Percentiles rank a stretch among this genome's conserved stretches.
phyloP scores from a whole-genome alignment of 2,888 invertebrate species.

The Drosophila percnosoma region DNA sequence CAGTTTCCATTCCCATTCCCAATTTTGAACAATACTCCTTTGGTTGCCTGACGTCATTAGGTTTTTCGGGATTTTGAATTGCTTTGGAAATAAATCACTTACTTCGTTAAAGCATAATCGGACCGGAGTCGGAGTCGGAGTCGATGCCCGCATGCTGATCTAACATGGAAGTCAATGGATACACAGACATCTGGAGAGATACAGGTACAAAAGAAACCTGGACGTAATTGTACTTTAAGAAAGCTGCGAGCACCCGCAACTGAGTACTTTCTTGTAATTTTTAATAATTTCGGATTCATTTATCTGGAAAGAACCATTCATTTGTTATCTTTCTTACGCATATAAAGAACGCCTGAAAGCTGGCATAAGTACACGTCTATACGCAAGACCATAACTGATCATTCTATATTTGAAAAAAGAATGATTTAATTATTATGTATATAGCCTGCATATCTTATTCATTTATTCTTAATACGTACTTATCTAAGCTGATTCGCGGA shows the following conservation, averaged over 20 bases:
- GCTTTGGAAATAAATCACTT: conserved; percentile 67
- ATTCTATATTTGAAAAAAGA: background rate
- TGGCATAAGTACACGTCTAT: background rate
- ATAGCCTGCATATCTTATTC: background rate
- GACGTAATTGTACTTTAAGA: background rate
- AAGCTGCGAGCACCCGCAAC: conserved; percentile 6
- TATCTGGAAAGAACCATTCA: background rate
- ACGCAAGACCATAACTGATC: background rate
- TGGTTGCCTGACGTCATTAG: conserved; percentile 50
- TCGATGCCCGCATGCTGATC: conserved; percentile 51
- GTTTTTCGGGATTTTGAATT: conserved; percentile 45
- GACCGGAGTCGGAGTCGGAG: conserved; percentile 9
- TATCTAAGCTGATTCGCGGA: background rate
- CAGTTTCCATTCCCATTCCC: background rate
- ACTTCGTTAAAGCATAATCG: conserved; percentile 66
- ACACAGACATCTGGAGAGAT: conserved; percentile 6
- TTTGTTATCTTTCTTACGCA: background rate
- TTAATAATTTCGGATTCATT: background rate
- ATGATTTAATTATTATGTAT: background rate
- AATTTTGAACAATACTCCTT: conserved; percentile 6
- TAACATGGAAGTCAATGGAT: conserved; percentile 15
- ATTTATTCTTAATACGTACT: background rate
- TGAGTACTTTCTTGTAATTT: background rate
- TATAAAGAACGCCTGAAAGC: background rate
- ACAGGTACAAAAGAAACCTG: conserved; percentile 14